phyloP scores from a whole-genome alignment of 1,140 invertebrate species.

The Trachymyrmex cornetzi region DNA sequence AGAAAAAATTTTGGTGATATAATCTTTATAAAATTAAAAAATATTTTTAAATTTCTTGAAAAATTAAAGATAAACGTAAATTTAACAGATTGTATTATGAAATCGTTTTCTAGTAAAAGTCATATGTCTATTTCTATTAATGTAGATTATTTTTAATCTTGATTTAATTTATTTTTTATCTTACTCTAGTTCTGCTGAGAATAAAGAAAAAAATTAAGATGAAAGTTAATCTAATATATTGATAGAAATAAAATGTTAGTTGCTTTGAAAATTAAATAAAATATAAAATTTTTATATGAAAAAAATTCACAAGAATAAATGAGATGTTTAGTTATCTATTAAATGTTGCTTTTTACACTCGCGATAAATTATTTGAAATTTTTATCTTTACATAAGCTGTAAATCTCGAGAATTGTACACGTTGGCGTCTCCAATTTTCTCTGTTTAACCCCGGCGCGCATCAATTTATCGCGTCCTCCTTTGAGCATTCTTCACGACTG shows the following conservation, averaged over 20 bases:
- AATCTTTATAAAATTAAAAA: background rate
- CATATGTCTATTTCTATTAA: no score
- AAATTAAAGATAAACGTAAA: background rate
- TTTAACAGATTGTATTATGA: background rate
- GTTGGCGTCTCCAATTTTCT: slow-evolving; percentile 21
- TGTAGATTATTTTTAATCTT: no score
- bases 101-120: background rate
- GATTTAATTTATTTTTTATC: no score
- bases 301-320: background rate
- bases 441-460: slow-evolving; percentile 39
- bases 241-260: no score
- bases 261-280: background rate
- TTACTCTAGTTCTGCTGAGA: no score
- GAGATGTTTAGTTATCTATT: background rate
- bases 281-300: background rate
- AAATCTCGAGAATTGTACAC: background rate
- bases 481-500: slow-evolving; percentile 22
- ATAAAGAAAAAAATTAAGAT: no score
- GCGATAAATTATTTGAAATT: background rate
- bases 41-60: background rate
- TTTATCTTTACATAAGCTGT: background rate
- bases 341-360: background rate
- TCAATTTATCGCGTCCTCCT: slow-evolving; percentile 52
- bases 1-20: background rate
- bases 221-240: no score